These are phyloP conservation scores for Colius striatus DNA, from an alignment of 2,113 vertebrate species.

Conservation along the genomic window DNA sequence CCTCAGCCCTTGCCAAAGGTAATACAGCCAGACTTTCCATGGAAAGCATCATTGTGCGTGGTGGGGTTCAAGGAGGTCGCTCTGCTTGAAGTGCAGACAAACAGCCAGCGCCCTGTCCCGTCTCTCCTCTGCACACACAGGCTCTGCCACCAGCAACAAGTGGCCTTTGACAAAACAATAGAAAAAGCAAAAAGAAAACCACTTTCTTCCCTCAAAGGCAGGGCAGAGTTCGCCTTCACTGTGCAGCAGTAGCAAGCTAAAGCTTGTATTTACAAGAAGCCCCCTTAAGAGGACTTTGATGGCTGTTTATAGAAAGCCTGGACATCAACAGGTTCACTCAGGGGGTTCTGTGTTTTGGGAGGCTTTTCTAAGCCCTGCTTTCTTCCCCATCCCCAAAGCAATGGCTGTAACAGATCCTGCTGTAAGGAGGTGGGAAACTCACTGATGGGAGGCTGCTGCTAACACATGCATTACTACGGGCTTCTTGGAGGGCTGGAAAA, in stretches of 20 bases:
- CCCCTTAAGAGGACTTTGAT: slow-evolving; percentile 28
- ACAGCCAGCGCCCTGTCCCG: slow-evolving; percentile 47
- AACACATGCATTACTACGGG: neutral
- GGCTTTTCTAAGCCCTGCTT: slow-evolving; percentile 32
- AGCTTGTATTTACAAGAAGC: slow-evolving; percentile 22
- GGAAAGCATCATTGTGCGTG: slow-evolving; percentile 54
- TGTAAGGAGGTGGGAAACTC: slow-evolving; percentile 36
- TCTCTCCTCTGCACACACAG: slow-evolving; percentile 1
- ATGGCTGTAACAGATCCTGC: slow-evolving; percentile 1
- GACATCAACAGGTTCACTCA: slow-evolving; percentile 25
- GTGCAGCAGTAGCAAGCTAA: neutral
- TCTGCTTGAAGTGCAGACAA: slow-evolving; percentile 60
- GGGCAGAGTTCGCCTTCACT: slow-evolving; percentile 5
- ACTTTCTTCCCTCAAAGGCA: slow-evolving; percentile 26
- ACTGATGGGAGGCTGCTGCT: neutral
- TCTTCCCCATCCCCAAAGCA: slow-evolving; percentile 5
- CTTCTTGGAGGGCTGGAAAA: slow-evolving; percentile 65
- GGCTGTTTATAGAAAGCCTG: slow-evolving; percentile 4
- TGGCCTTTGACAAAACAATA: neutral
- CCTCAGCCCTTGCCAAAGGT: slow-evolving; percentile 66
- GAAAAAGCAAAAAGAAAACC: neutral
- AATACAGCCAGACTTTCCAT: slow-evolving; percentile 55
- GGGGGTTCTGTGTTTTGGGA: slow-evolving; percentile 13
- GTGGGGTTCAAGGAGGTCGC: slow-evolving; percentile 52
- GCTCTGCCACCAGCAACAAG: neutral